Percentiles rank a stretch among this genome's conserved stretches.
phyloP scores from a whole-genome alignment of 2,797 vertebrate species.

The Philypnodon macrostomus region DNA sequence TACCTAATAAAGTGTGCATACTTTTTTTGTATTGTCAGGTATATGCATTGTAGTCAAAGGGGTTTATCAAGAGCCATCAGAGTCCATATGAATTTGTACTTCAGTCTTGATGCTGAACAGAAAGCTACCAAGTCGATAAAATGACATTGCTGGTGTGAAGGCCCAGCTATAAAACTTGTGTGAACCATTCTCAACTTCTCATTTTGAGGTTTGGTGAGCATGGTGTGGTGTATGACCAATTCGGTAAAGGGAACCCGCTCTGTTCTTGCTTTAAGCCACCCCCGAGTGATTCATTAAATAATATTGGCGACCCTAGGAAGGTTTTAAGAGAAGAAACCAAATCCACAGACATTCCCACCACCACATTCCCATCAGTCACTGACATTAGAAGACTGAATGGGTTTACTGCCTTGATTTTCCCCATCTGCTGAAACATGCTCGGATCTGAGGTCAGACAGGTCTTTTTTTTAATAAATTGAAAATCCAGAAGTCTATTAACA shows the following conservation, averaged over 20 bases:
- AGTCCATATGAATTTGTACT: conserved; percentile 19
- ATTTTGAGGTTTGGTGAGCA: conserved; percentile 50
- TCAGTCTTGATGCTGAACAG: conserved; percentile 12
- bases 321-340: conserved; percentile 54
- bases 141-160: conserved; percentile 31
- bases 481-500: conserved; percentile 31
- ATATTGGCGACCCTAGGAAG: conserved; percentile 57
- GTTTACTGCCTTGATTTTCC: conserved; percentile 47
- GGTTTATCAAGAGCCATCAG: no score
- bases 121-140: conserved; percentile 27
- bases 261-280: conserved; percentile 50
- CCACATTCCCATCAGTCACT: conserved; percentile 42
- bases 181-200: conserved; percentile 30
- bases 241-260: conserved; percentile 38
- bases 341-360: conserved; percentile 58
- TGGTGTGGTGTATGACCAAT: conserved; percentile 38
- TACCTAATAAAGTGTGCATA: no score
- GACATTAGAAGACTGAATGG: conserved; percentile 37
- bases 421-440: conserved; percentile 38
- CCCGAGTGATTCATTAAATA: conserved; percentile 63
- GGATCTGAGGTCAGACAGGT: conserved; percentile 37
- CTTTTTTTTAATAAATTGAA: conserved; percentile 19
- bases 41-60: no score
- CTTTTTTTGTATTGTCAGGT: conserved; percentile 11
- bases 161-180: conserved; percentile 10